phyloP scores from a whole-genome alignment of 2,113 vertebrate genomes.

The Sturnus vulgaris region DNA sequence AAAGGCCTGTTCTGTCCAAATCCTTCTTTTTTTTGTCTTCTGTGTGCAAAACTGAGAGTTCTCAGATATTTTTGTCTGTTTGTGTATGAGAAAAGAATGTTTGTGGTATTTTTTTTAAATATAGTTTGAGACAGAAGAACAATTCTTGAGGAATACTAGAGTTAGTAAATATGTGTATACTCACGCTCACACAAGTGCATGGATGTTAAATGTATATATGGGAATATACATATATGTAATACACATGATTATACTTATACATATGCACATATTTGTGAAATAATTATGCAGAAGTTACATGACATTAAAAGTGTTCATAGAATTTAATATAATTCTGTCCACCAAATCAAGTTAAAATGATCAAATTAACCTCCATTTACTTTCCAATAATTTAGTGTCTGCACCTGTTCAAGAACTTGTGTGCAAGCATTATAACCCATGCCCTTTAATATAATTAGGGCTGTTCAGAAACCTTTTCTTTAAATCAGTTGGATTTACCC shows the following conservation, averaged over 20 bases:
- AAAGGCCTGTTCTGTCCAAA: background rate
- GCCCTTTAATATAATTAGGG: background rate
- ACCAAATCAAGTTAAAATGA: background rate
- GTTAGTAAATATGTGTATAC: background rate
- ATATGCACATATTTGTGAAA: background rate
- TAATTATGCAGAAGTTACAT: background rate
- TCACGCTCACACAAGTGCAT: background rate
- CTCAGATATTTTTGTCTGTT: background rate
- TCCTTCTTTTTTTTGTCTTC: background rate
- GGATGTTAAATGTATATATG: background rate
- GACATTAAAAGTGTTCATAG: background rate
- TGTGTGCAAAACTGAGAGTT: background rate
- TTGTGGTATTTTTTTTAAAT: background rate
- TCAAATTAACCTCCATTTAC: background rate
- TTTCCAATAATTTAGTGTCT: background rate
- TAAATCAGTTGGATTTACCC: background rate
- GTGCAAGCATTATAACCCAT: background rate
- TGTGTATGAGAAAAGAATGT: background rate
- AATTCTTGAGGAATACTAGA: background rate
- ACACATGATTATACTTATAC: background rate
- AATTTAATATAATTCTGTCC: background rate
- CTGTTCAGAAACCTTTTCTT: background rate
- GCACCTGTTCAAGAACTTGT: background rate
- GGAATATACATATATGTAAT: background rate
- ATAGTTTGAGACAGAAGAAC: background rate